These are phyloP conservation scores for Dunckerocampus dactyliophorus DNA, from an alignment of 2,113 vertebrate species.

Conservation along the genomic window DNA sequence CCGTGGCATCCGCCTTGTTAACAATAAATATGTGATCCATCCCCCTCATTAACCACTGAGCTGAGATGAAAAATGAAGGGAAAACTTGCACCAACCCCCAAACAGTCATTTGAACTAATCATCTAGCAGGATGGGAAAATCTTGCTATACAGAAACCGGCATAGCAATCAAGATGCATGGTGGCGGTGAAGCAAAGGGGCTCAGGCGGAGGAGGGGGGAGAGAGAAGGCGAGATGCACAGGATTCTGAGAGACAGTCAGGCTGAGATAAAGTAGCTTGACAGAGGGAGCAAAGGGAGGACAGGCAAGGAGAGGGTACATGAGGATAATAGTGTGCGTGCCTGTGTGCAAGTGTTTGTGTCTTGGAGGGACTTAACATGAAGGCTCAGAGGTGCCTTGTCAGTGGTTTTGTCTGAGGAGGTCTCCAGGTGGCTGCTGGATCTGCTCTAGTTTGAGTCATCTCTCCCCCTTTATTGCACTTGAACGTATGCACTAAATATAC, in stretches of 20 bases:
- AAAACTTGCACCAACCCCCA: constrained; percentile 14
- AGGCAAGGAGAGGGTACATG: constrained; percentile 26
- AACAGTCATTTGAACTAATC: constrained; percentile 41
- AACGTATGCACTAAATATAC: not conserved
- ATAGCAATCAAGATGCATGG: constrained; percentile 35
- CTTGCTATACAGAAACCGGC: constrained; percentile 30
- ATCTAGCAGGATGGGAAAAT: constrained; percentile 37
- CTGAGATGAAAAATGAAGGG: constrained; percentile 40
- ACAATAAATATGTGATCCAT: constrained; percentile 54
- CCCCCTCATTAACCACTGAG: constrained; percentile 47
- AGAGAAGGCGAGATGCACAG: constrained; percentile 1
- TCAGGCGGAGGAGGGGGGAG: not conserved
- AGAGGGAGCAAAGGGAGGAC: constrained; percentile 34
- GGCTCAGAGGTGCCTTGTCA: constrained; percentile 46
- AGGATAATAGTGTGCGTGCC: constrained; percentile 11
- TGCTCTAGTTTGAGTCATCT: constrained; percentile 41
- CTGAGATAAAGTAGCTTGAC: constrained; percentile 37
- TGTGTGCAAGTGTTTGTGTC: constrained; percentile 30
- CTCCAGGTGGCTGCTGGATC: constrained; percentile 56
- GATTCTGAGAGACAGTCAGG: constrained; percentile 13
- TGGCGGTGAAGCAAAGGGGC: constrained; percentile 15
- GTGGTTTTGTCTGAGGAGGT: constrained; percentile 53
- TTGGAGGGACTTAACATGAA: constrained; percentile 13
- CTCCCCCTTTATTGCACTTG: constrained; percentile 21
- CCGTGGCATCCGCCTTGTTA: constrained; percentile 50